These are phyloP conservation scores for Oxycera nigricornis DNA, from an alignment of 2,888 invertebrate genomes.

Conservation along the genomic window DNA sequence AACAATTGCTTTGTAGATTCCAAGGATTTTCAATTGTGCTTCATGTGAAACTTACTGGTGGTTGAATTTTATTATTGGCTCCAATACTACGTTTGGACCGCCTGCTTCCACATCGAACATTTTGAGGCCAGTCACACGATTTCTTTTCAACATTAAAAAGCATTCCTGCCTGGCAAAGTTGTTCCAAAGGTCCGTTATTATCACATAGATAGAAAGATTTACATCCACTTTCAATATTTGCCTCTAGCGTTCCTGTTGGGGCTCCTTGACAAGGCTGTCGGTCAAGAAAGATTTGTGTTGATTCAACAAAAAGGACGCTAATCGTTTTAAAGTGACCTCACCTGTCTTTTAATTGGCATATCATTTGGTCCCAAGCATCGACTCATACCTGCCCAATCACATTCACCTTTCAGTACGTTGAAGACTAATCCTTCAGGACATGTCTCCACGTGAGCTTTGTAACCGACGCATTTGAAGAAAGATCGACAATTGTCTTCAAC, in stretches of 20 bases:
- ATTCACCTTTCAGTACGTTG: conserved; percentile 39
- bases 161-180: conserved; percentile 7
- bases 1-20: no score
- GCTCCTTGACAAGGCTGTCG: conserved; percentile 3
- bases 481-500: conserved; percentile 37
- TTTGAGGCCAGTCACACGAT: conserved; percentile 30
- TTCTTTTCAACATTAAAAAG: conserved; percentile 14
- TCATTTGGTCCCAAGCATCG: conserved; percentile 28
- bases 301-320: not conserved
- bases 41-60: conserved; percentile 10
- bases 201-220: conserved; percentile 17
- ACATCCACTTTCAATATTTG: conserved; percentile 4
- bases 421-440: conserved; percentile 44
- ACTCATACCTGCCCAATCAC: conserved; percentile 41
- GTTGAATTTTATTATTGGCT: not conserved
- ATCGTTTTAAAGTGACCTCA: not conserved
- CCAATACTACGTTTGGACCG: not conserved
- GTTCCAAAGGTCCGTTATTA: conserved; percentile 8
- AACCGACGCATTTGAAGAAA: conserved; percentile 48
- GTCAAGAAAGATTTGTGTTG: not conserved
- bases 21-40: no score
- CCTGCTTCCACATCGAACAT: conserved; percentile 18
- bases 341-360: not conserved
- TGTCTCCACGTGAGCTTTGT: conserved; percentile 27
- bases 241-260: not conserved